phyloP scores from a whole-genome alignment of 2,797 vertebrate genomes.

The Alcedo atthis region DNA sequence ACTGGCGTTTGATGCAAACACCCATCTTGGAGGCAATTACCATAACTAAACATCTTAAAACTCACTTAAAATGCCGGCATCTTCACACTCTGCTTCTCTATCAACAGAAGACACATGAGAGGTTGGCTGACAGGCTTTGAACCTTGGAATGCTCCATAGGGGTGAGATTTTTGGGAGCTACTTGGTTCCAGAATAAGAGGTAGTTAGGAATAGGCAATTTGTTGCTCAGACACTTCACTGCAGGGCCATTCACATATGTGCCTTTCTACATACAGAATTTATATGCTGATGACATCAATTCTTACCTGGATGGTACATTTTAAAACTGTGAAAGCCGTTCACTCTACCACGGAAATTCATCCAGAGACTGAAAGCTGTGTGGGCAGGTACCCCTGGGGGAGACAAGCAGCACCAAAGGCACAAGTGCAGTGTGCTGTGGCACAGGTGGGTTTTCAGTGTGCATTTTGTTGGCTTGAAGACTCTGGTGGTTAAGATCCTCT shows the following conservation, averaged over 20 bases:
- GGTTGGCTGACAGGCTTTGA: neutral
- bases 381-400: neutral
- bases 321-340: neutral
- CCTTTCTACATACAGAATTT: neutral
- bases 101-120: neutral
- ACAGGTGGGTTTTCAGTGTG: neutral
- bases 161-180: neutral
- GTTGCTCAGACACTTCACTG: neutral
- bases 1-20: neutral
- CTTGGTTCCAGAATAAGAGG: neutral
- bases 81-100: neutral
- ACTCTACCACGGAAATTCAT: neutral
- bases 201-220: neutral
- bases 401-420: neutral
- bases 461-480: neutral
- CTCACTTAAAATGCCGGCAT: neutral
- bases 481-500: neutral
- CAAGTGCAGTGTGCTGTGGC: neutral
- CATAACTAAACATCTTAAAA: neutral
- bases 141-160: neutral
- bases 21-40: neutral
- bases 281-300: neutral
- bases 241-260: neutral
- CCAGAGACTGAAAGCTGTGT: neutral
- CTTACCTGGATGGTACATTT: neutral